These are phyloP conservation scores for Pithys albifrons DNA, from an alignment of 2,113 vertebrate species.

Conservation along the genomic window DNA sequence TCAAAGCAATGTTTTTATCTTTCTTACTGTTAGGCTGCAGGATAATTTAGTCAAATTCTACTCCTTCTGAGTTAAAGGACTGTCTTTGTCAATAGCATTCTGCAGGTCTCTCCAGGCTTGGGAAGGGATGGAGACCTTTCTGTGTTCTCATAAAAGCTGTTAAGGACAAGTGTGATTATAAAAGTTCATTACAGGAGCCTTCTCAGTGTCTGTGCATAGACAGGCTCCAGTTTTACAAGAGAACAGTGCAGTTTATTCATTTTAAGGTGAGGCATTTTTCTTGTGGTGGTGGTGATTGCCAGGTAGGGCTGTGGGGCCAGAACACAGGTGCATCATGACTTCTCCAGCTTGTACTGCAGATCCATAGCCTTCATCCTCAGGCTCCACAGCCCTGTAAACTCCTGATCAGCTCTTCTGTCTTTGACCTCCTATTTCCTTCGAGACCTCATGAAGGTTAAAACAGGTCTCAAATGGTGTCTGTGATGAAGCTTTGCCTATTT, in stretches of 20 bases:
- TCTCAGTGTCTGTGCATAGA: neutral
- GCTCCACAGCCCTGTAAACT: neutral
- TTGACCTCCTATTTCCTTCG: neutral
- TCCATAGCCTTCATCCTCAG: neutral
- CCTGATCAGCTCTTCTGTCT: neutral
- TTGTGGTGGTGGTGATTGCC: neutral
- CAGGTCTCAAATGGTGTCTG: neutral
- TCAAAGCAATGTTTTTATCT: neutral
- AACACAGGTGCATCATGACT: accelerated
- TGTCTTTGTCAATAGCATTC: neutral
- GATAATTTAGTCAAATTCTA: neutral
- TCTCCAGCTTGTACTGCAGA: neutral
- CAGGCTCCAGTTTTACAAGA: neutral
- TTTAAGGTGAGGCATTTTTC: neutral
- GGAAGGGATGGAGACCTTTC: neutral
- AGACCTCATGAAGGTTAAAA: neutral
- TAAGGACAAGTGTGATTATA: neutral
- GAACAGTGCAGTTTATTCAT: neutral
- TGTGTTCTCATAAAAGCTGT: neutral
- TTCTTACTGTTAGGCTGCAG: neutral
- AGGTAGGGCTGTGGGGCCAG: neutral
- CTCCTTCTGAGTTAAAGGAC: neutral
- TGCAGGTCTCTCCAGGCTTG: neutral
- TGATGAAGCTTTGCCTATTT: neutral
- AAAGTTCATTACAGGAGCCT: neutral